Evolutionary conservation across 2,888 invertebrate species (phyloP).

Genomic region (Archips xylosteana): DNA sequence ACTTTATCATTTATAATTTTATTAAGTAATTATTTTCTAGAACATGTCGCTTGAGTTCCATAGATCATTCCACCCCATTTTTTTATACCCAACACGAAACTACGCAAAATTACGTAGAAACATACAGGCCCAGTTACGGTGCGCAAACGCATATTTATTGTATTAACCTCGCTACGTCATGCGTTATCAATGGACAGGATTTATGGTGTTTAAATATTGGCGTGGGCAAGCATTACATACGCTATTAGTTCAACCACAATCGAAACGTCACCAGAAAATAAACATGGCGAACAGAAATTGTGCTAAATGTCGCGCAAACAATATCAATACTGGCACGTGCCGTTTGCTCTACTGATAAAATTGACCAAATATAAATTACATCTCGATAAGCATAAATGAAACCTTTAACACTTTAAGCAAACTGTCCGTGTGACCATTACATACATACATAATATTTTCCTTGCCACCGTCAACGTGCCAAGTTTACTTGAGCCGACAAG

Average conservation of each 20-base stretch:
- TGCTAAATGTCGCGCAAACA: constrained; percentile 33
- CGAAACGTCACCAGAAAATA: constrained; percentile 29
- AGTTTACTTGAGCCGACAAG: no score
- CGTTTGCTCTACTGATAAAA: not conserved
- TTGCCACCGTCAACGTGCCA: no score
- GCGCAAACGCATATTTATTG: constrained; percentile 22
- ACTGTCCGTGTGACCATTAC: no score
- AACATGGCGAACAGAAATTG: constrained; percentile 31
- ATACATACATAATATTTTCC: no score
- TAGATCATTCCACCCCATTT: no score
- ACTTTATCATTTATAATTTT: no score
- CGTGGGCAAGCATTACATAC: constrained; percentile 12
- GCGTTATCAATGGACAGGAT: constrained; percentile 36
- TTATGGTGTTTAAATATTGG: constrained; percentile 39
- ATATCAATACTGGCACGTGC: constrained; percentile 16
- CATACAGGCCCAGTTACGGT: not conserved
- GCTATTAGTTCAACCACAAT: constrained; percentile 26
- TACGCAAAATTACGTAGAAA: not conserved
- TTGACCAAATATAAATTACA: not conserved
- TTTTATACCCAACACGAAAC: no score
- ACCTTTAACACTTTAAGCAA: no score
- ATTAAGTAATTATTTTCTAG: no score
- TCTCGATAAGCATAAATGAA: not conserved
- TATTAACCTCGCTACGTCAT: constrained; percentile 30
- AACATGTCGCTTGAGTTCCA: no score